Conservation (phyloP, 2,797 vertebrate genomes). For the Denticeps clupeoides region DNA sequence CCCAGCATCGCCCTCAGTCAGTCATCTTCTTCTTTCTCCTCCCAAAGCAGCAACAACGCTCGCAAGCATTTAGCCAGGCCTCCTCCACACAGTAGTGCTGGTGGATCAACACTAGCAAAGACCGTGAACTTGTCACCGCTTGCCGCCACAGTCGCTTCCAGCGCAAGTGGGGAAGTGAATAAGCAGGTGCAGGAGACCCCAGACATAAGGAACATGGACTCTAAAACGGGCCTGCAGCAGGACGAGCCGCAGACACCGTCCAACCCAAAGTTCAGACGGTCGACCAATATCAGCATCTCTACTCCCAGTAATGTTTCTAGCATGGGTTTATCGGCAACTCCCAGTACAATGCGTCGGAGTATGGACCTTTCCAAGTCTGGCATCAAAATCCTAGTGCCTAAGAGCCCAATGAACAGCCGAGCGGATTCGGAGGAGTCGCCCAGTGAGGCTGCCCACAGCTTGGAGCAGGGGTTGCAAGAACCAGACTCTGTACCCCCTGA, state of each 20-base stretch:
- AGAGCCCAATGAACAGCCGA: slow-evolving; percentile 82
- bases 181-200: slow-evolving; percentile 1
- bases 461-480: slow-evolving; percentile 74
- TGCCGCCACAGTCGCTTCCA: not conserved
- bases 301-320: not conserved
- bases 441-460: slow-evolving; percentile 74
- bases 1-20: slow-evolving; percentile 60
- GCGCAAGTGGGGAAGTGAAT: slow-evolving; percentile 10
- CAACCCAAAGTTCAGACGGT: slow-evolving; percentile 62
- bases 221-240: slow-evolving; percentile 40
- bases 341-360: slow-evolving; percentile 63
- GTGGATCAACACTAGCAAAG: not conserved
- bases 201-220: slow-evolving; percentile 40
- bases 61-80: slow-evolving; percentile 70
- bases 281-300: slow-evolving; percentile 19
- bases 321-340: slow-evolving; percentile 31
- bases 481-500: slow-evolving; percentile 80
- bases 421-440: slow-evolving; percentile 73
- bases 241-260: slow-evolving; percentile 40
- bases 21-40: slow-evolving; percentile 63
- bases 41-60: slow-evolving; percentile 48
- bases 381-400: slow-evolving; percentile 96
- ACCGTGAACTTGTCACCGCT: not conserved
- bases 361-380: slow-evolving; percentile 86
- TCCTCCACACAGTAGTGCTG: slow-evolving; percentile 9